Conservation (phyloP, 2,797 vertebrate genomes). For the Oreochromis mossambicus region DNA sequence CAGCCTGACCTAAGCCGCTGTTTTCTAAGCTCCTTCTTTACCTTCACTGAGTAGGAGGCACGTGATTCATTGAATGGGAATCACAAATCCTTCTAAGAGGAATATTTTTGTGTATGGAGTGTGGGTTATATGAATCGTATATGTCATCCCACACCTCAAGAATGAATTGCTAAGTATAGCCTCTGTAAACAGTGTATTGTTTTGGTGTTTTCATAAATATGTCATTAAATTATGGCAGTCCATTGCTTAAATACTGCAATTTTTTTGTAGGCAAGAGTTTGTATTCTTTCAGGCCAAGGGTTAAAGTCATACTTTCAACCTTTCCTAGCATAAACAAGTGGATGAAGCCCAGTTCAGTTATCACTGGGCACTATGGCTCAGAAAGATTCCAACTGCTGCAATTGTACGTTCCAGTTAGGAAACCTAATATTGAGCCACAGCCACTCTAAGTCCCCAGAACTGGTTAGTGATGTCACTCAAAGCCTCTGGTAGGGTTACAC, state of each 20-base stretch:
- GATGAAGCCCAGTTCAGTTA: background rate
- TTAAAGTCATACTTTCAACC: background rate
- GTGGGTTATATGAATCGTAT: background rate
- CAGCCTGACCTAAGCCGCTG: conserved; percentile 52
- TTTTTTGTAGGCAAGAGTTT: background rate
- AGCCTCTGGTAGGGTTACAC: conserved; percentile 49
- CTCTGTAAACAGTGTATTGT: background rate
- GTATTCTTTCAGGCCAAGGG: background rate
- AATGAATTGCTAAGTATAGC: background rate
- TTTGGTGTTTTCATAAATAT: background rate
- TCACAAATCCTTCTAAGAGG: conserved; percentile 43
- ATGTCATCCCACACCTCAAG: background rate
- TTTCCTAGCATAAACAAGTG: conserved; percentile 1
- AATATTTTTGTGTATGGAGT: conserved; percentile 17
- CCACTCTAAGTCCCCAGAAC: conserved; percentile 45
- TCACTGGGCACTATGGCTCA: background rate
- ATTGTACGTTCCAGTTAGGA: conserved; percentile 46
- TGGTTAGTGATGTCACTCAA: conserved; percentile 67
- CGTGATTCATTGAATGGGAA: conserved; percentile 54
- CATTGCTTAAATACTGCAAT: background rate
- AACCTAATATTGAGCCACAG: conserved; percentile 59
- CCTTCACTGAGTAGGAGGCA: conserved; percentile 50
- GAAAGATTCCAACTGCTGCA: conserved; percentile 50
- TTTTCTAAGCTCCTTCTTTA: conserved; percentile 66
- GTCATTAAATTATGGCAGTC: background rate